Evolutionary conservation across 2,888 invertebrate species (phyloP), one percentile per base, ranked within the genome.

Genomic region (Eupeodes luniger): DNA sequence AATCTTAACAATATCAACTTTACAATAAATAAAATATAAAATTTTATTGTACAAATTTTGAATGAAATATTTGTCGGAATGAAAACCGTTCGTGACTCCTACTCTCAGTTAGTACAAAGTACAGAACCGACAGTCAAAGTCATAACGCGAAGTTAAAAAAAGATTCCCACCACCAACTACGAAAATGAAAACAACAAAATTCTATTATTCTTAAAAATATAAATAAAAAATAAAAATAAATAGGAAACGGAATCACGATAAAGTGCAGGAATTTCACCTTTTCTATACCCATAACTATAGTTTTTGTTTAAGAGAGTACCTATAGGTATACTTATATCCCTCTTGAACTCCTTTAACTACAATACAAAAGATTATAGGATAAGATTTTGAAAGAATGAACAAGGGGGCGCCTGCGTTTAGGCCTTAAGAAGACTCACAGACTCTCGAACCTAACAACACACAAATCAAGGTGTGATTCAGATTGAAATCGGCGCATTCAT

Each of bases 401-500:
- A 74, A 72, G 47, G n/a, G 64, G 67, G 67, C 67, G 57, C 51
- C 69, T 62, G 62, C 62, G 40, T 16, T 62, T 14, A 9, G 27
- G 3, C 2, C n/a, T 51, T 5, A 51, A 36, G 47, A 40, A 9
- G 40, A 40, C 40, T 27, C 27, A 27, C 2, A 40, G 6, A 5
- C 40, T 40, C 76, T 76, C 36, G 40, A 10, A 19, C 19, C 27
- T 9, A 67, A 44, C 19, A 47, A 34, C 44, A 75, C 57, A 34
- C 76, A 80, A 85, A 51, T 85, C 85, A 85, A 81, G 85, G 85
- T 85, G 81, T 64, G 55, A 81, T 81, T 76, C 55, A 49, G 84
- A 80, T 75, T 61, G 64, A 51, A 69, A 85, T 85, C 84, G 16
- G 51, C 34, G 34, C 51, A 40, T 14, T 55, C 14, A 16, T 12